Evolutionary conservation across 2,888 invertebrate species (phyloP).

Genomic region (Clitarchus hookeri): DNA sequence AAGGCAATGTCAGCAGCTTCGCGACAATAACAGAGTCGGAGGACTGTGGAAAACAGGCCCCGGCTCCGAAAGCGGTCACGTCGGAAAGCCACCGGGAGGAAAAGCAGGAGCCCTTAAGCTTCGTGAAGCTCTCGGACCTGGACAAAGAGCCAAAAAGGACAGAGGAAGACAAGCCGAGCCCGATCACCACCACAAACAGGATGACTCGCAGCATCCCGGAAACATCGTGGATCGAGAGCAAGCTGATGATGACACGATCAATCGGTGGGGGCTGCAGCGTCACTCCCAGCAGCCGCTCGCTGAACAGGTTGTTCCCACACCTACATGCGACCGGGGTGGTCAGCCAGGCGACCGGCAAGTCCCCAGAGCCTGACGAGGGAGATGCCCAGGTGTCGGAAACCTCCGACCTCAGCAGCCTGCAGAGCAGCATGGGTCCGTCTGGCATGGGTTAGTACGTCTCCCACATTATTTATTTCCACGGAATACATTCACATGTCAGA

Average conservation of each 20-base stretch:
- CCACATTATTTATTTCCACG: too few relatives aligned
- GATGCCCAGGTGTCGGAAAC: conserved; percentile 53
- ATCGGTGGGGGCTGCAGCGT: conserved; percentile 31
- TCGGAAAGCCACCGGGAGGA: background rate
- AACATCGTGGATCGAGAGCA: conserved; percentile 67
- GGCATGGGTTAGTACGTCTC: conserved; percentile 52
- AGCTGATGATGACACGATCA: conserved; percentile 58
- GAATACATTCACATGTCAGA: too few relatives aligned
- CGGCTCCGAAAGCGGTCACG: background rate
- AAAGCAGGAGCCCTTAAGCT: conserved; percentile 51
- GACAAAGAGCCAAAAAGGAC: conserved; percentile 59
- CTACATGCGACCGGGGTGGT: conserved; percentile 49
- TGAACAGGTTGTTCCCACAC: conserved; percentile 67
- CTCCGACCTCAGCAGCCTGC: conserved; percentile 58
- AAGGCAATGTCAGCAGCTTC: background rate
- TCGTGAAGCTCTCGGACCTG: conserved; percentile 79
- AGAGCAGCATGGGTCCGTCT: conserved; percentile 59
- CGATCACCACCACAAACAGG: conserved; percentile 49
- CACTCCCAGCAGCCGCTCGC: conserved; percentile 33
- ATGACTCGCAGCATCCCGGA: conserved; percentile 74
- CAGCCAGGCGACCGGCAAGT: conserved; percentile 31
- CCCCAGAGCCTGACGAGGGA: conserved; percentile 40
- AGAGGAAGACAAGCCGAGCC: conserved; percentile 32
- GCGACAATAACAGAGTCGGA: background rate
- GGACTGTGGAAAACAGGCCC: background rate